Conservation (phyloP, 2,113 vertebrate genomes). For the Dipodomys merriami region DNA sequence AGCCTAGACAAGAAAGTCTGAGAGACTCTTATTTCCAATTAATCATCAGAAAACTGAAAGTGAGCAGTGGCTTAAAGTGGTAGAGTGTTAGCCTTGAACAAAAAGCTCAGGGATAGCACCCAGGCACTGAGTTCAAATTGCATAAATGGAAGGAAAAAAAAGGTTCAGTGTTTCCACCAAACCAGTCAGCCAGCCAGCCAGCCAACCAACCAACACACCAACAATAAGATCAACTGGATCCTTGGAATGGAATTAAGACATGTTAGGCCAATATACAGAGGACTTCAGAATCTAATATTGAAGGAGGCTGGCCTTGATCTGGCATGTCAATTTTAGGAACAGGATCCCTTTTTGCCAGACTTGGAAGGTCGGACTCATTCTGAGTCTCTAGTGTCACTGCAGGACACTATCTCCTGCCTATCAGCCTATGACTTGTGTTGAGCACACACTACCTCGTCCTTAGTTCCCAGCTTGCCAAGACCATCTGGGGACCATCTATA, state of each 20-base stretch:
- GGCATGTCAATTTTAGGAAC: not conserved
- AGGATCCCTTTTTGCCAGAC: not conserved
- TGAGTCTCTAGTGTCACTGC: not conserved
- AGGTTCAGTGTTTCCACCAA: not conserved
- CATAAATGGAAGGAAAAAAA: not conserved
- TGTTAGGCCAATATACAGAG: not conserved
- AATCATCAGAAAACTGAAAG: too few relatives aligned
- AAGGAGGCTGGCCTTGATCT: not conserved
- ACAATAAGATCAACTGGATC: slow-evolving; percentile 18
- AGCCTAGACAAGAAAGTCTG: too few relatives aligned
- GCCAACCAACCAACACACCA: not conserved
- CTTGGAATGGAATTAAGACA: not conserved
- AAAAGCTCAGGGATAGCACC: too few relatives aligned
- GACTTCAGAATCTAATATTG: not conserved
- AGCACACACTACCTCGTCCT: not conserved
- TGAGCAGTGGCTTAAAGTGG: too few relatives aligned
- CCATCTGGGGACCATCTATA: accelerated
- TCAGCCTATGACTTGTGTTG: not conserved
- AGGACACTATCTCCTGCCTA: not conserved
- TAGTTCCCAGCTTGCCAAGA: not conserved
- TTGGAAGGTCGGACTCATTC: not conserved
- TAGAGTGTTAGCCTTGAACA: too few relatives aligned
- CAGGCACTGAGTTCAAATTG: too few relatives aligned
- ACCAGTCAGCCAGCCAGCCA: not conserved
- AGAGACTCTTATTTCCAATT: too few relatives aligned